phyloP scores from a whole-genome alignment of 2,797 vertebrate species.

The Alosa sapidissima region DNA sequence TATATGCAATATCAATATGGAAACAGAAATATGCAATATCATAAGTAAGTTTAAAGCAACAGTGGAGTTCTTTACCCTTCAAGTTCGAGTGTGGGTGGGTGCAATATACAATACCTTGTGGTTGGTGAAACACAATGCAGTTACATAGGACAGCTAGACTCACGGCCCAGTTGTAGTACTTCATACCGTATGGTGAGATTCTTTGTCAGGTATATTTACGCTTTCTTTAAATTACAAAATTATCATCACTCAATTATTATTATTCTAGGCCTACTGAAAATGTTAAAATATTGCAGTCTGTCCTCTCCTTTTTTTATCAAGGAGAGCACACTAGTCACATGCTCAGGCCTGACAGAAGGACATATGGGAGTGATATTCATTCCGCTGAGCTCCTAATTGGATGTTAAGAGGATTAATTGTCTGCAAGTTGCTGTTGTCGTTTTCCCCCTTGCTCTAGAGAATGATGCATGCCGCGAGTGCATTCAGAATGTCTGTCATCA shows the following conservation, averaged over 20 bases:
- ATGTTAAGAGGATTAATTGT: slow-evolving; percentile 54
- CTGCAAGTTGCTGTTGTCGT: slow-evolving; percentile 44
- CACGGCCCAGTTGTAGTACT: neutral
- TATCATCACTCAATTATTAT: neutral
- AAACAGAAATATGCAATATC: neutral
- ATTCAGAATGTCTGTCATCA: neutral
- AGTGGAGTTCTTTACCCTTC: too few species aligned
- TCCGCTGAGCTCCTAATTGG: slow-evolving; percentile 55
- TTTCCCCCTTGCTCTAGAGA: slow-evolving; percentile 35
- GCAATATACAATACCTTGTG: too few species aligned
- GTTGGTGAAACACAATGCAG: too few species aligned
- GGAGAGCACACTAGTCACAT: neutral
- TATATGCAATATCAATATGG: neutral
- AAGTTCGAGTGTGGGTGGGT: too few species aligned
- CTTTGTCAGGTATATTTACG: neutral
- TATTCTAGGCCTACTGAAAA: neutral
- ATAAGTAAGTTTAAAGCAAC: too few species aligned
- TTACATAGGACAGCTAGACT: neutral
- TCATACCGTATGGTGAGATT: neutral
- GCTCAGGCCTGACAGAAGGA: slow-evolving; percentile 33
- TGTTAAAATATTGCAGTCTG: neutral
- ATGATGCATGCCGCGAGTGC: neutral
- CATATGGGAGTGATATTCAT: slow-evolving; percentile 52
- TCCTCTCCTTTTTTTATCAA: neutral
- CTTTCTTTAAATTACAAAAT: neutral